Evolutionary conservation across 2,797 vertebrate species (phyloP), one percentile per base, ranked within the genome.

Genomic region (Hoplostethus mediterraneus): DNA sequence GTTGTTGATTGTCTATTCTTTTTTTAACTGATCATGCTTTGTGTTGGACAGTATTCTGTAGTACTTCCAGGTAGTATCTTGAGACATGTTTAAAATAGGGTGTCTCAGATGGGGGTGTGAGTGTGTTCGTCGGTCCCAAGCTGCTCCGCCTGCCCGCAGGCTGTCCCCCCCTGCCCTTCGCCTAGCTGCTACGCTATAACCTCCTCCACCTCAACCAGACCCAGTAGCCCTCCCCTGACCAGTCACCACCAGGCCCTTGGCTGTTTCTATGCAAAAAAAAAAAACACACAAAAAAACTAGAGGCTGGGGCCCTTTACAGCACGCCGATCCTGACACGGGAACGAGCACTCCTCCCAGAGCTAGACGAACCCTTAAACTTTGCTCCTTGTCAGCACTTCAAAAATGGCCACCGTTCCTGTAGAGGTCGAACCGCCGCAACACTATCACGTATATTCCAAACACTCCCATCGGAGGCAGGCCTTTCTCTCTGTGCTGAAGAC

Each of bases 261-360:
- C 88, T 90, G 90, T 94, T 93, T 94, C 95, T 95, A 95, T 95
- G 95, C 95, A 21, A 21, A 21, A 21, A 21, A 21, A 1, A 21
- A 21, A 21, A 21, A n/a, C n/a, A n/a, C n/a, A n/a, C n/a, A n/a
- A 95, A 95, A 91, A 93, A 87, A 91, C 85, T 84, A 86, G 86
- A 88, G 90, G 85, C 83, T 76, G 79, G 79, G 90, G 85, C 79
- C 83, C 81, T 84, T 88, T 79, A 88, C 87, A 81, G 86, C 77
- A 89, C 60, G 87, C 88, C 89, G 84, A 83, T 91, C 77, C 77
- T 68, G 73, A 84, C 84, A 71, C 21, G 65, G 88, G 88, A 89
- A 83, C 38, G 77, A 83, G 83, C 77, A 82, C 75, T 81, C 71
- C 75, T 82, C 83, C 77, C 85, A 79, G 84, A 84, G 82, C 67